These are phyloP conservation scores for Cotesia glomerata DNA, from an alignment of 1,140 invertebrate genomes.

Conservation along the genomic window DNA sequence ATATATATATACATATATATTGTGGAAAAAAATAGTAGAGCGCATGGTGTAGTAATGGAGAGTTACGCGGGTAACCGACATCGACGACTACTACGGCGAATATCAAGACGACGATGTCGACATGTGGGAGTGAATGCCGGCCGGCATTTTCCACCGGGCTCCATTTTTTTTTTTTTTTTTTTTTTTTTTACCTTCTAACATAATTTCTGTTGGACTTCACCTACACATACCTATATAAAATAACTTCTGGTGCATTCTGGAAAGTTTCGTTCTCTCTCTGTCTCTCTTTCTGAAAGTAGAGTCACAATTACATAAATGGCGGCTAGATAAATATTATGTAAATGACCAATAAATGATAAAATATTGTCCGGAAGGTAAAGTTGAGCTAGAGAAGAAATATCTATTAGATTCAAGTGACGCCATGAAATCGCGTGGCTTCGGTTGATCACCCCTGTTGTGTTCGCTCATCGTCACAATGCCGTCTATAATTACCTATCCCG, in stretches of 20 bases:
- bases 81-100: no score
- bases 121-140: slow-evolving; percentile 44
- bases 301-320: neutral
- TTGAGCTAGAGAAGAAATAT: neutral
- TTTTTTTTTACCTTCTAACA: neutral
- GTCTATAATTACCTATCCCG: slow-evolving; percentile 50
- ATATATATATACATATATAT: neutral
- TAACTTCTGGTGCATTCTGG: no score
- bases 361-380: neutral
- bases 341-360: neutral
- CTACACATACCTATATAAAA: neutral
- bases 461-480: slow-evolving; percentile 39
- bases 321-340: slow-evolving; percentile 3
- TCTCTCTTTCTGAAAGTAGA: no score
- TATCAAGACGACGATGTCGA: no score
- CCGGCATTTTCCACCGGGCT: slow-evolving; percentile 46
- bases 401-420: slow-evolving; percentile 14
- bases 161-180: slow-evolving; percentile 29
- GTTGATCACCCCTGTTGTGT: slow-evolving; percentile 47
- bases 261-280: no score
- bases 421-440: slow-evolving; percentile 34
- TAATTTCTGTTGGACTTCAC: neutral
- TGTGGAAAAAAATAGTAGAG: neutral
- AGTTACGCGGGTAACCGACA: slow-evolving; percentile 29
- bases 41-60: slow-evolving; percentile 18